Evolutionary conservation across 2,888 invertebrate species (phyloP).

Genomic region (Phaedon cochleariae): DNA sequence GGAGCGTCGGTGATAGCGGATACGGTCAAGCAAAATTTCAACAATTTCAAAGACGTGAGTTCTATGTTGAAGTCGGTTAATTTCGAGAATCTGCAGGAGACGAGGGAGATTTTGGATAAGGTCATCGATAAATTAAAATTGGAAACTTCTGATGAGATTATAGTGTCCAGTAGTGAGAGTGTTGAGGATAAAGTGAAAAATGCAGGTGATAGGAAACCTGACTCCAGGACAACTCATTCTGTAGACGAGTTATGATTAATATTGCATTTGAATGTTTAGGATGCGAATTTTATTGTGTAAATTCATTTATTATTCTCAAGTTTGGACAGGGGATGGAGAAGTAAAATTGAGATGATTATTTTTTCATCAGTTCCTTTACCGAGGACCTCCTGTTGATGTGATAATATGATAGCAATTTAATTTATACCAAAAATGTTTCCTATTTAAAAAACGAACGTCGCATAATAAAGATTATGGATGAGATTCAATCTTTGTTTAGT

Average conservation of each 20-base stretch:
- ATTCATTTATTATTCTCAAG: too few relatives aligned
- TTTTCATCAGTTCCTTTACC: too few relatives aligned
- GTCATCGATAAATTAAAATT: constrained; percentile 37
- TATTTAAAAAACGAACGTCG: background rate
- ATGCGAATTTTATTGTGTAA: background rate
- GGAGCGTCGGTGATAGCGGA: constrained; percentile 23
- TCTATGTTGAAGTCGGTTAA: constrained; percentile 46
- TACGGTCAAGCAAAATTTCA: too few relatives aligned
- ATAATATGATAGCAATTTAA: background rate
- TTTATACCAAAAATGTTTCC: background rate
- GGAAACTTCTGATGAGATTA: constrained; percentile 40
- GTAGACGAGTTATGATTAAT: constrained; percentile 47
- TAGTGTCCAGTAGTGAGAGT: constrained; percentile 36
- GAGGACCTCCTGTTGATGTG: background rate
- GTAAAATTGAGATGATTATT: too few relatives aligned
- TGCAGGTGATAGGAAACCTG: constrained; percentile 37
- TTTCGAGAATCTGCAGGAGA: constrained; percentile 36
- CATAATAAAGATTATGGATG: background rate
- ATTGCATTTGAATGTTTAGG: background rate
- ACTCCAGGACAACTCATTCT: constrained; percentile 40
- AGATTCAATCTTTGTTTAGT: background rate
- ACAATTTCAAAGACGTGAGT: constrained; percentile 42
- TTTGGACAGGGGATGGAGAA: too few relatives aligned
- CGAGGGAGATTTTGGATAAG: constrained; percentile 37
- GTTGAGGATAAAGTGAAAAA: constrained; percentile 26